Percentiles rank a stretch among this genome's conserved stretches.
Evolutionary conservation across 2,113 vertebrate species (phyloP).

Genomic region (Ellobius talpinus): DNA sequence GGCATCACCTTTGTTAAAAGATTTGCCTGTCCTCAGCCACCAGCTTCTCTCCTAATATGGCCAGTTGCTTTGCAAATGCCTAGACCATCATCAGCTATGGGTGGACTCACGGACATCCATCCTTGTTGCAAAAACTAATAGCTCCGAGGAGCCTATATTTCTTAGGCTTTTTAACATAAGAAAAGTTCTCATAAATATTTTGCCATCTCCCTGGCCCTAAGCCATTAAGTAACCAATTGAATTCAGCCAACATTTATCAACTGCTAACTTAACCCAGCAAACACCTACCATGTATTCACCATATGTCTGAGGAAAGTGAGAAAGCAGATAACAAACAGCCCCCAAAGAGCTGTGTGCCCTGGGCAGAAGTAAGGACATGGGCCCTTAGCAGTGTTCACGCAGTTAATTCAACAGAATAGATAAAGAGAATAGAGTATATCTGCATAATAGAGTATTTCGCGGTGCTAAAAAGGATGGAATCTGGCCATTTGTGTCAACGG

Average conservation of each 20-base stretch:
- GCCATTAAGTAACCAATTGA: slow-evolving; percentile 58
- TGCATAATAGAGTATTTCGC: not conserved
- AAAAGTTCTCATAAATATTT: slow-evolving; percentile 74
- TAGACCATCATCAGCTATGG: not conserved
- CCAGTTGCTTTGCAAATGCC: slow-evolving; percentile 61
- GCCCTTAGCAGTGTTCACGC: not conserved
- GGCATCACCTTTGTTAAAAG: not conserved
- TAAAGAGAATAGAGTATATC: not conserved
- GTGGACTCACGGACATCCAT: slow-evolving; percentile 2
- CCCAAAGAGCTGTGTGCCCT: not conserved
- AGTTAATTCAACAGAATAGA: not conserved
- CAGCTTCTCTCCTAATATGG: slow-evolving; percentile 73
- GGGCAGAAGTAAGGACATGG: not conserved
- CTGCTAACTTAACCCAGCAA: slow-evolving; percentile 14
- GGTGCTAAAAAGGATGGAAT: not conserved
- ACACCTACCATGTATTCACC: not conserved
- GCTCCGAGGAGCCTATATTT: slow-evolving; percentile 14
- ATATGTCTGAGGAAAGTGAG: slow-evolving; percentile 32
- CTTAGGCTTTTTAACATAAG: slow-evolving; percentile 52
- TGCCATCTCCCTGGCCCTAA: slow-evolving; percentile 53
- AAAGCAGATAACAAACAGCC: not conserved
- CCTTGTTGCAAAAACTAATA: slow-evolving; percentile 62
- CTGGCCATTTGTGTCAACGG: not conserved
- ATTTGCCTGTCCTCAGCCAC: slow-evolving; percentile 47
- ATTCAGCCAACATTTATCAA: slow-evolving; percentile 68